These are phyloP conservation scores for Hipposideros armiger DNA, from an alignment of 2,113 vertebrate species.

Conservation along the genomic window DNA sequence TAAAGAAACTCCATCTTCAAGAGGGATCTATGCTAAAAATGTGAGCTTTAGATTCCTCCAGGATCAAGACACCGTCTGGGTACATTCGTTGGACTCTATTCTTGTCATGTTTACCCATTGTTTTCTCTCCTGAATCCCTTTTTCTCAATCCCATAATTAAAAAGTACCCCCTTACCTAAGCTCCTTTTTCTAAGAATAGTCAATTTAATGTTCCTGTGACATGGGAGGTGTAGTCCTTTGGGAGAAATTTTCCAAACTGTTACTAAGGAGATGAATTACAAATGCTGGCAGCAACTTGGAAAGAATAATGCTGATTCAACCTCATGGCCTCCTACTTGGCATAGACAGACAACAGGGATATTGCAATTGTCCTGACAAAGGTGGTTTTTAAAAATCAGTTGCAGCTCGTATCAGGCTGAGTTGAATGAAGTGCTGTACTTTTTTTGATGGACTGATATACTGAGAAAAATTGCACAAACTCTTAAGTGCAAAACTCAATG, in stretches of 20 bases:
- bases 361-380: background rate
- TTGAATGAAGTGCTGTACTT: background rate
- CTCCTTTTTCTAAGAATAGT: slow-evolving; percentile 29
- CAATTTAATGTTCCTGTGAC: background rate
- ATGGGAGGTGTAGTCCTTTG: background rate
- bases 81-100: slow-evolving; percentile 44
- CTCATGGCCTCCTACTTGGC: background rate
- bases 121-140: slow-evolving; percentile 17
- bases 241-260: background rate
- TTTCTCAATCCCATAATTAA: slow-evolving; percentile 27
- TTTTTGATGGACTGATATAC: background rate
- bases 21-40: slow-evolving; percentile 51
- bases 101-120: slow-evolving; percentile 59
- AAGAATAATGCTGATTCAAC: background rate
- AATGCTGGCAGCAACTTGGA: background rate
- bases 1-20: slow-evolving; percentile 1
- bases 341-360: background rate
- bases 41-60: slow-evolving; percentile 58
- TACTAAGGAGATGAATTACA: background rate
- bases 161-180: background rate
- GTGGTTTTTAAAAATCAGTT: background rate
- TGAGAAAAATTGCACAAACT: background rate
- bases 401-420: background rate
- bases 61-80: slow-evolving; percentile 26
- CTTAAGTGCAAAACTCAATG: background rate